Conservation (phyloP, 1,140 invertebrate species). For the Argopecten irradians region DNA sequence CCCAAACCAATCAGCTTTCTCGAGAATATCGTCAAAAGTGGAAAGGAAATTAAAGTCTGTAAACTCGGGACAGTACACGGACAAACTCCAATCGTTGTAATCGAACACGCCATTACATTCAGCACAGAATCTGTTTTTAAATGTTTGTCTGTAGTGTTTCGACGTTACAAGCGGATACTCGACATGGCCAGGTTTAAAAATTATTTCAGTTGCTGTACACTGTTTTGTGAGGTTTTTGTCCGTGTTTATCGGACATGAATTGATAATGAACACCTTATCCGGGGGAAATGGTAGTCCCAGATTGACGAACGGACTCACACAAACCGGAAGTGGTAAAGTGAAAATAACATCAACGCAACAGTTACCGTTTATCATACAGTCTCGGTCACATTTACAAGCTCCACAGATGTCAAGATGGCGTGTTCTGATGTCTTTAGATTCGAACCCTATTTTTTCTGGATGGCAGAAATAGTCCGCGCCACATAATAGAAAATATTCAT, state of each 20-base stretch:
- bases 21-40: not conserved
- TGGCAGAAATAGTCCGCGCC: not conserved
- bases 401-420: not conserved
- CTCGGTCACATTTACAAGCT: not conserved
- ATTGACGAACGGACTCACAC: not conserved
- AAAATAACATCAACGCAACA: slow-evolving; percentile 26
- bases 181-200: not conserved
- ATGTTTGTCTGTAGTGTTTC: not conserved
- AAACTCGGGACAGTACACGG: not conserved
- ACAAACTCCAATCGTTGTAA: not conserved
- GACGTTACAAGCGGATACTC: not conserved
- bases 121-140: slow-evolving; percentile 1
- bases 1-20: not conserved
- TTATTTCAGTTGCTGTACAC: not conserved
- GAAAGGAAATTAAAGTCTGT: not conserved
- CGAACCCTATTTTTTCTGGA: not conserved
- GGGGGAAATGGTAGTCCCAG: no score
- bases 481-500: not conserved
- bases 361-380: not conserved
- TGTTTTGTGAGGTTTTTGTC: not conserved
- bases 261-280: not conserved
- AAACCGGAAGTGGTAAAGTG: not conserved
- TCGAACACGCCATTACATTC: not conserved
- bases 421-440: not conserved
- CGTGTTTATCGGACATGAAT: not conserved